Percentiles rank a stretch among this genome's conserved stretches.
phyloP scores from a whole-genome alignment of 1,140 invertebrate genomes.

The Diabrotica virgifera region DNA sequence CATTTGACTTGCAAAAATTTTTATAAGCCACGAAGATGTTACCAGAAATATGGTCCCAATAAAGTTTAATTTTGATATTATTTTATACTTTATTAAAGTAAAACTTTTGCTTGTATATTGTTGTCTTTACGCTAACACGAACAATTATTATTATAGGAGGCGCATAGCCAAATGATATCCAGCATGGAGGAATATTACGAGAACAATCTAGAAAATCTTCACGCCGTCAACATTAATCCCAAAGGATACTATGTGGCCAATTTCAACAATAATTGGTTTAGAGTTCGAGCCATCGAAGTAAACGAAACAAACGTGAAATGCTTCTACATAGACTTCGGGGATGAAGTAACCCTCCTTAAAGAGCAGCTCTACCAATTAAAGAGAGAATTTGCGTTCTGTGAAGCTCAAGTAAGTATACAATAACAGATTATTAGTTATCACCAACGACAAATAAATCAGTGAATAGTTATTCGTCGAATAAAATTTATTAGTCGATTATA shows the following conservation, averaged over 20 bases:
- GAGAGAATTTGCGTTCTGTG: slow-evolving; percentile 54
- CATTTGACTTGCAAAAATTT: too few relatives aligned
- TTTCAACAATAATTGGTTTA: slow-evolving; percentile 57
- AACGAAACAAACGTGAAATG: slow-evolving; percentile 49
- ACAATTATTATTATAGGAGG: slow-evolving; percentile 46
- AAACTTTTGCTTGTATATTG: too few relatives aligned
- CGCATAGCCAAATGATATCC: slow-evolving; percentile 51
- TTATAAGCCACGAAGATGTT: not conserved
- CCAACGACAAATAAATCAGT: too few relatives aligned
- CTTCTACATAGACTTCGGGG: slow-evolving; percentile 64
- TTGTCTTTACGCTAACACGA: not conserved
- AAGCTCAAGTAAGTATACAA: slow-evolving; percentile 56
- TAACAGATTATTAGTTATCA: not conserved
- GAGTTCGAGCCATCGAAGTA: slow-evolving; percentile 54
- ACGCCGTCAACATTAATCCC: slow-evolving; percentile 22
- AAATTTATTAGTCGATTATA: too few relatives aligned
- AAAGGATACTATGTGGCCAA: slow-evolving; percentile 59
- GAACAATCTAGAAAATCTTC: slow-evolving; percentile 21
- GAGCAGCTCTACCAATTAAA: slow-evolving; percentile 54
- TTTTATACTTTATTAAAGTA: too few relatives aligned
- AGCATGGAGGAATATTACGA: slow-evolving; percentile 58
- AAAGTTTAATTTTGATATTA: too few relatives aligned
- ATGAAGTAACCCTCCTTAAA: slow-evolving; percentile 53
- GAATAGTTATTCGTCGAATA: too few relatives aligned
- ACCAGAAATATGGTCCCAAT: too few relatives aligned